phyloP scores from a whole-genome alignment of 2,797 vertebrate genomes.

The Fratercula arctica region DNA sequence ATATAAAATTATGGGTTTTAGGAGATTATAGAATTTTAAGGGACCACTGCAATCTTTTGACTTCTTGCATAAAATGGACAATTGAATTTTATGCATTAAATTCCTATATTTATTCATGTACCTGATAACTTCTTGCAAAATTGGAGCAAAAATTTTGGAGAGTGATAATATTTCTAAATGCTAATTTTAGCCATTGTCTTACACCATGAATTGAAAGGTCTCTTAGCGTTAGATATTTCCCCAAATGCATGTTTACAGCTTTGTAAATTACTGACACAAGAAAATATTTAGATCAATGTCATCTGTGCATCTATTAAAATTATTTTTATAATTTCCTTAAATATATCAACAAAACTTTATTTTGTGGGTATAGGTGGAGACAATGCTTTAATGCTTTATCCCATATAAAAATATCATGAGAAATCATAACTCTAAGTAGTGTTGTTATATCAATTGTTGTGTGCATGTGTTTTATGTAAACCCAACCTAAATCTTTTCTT shows the following conservation, averaged over 20 bases:
- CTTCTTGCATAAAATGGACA: background rate
- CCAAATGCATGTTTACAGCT: background rate
- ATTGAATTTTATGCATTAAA: background rate
- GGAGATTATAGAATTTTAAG: background rate
- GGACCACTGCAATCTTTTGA: background rate
- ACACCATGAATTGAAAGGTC: background rate
- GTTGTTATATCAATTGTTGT: background rate
- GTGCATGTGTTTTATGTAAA: background rate
- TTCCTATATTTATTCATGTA: background rate
- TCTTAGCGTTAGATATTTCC: background rate
- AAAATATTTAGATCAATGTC: background rate
- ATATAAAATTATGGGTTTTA: background rate
- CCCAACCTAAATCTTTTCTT: background rate
- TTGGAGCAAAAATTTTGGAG: background rate
- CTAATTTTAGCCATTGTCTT: background rate
- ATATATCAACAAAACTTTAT: background rate
- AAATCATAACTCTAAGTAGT: background rate
- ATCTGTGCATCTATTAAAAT: background rate
- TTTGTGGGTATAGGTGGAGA: background rate
- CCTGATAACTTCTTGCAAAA: accelerated
- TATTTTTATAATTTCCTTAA: background rate
- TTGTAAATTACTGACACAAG: background rate
- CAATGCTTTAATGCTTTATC: background rate
- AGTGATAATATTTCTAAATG: background rate
- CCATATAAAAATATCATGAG: background rate